phyloP scores from a whole-genome alignment of 2,888 invertebrate species.

The Scrobipalpa atriplicella region DNA sequence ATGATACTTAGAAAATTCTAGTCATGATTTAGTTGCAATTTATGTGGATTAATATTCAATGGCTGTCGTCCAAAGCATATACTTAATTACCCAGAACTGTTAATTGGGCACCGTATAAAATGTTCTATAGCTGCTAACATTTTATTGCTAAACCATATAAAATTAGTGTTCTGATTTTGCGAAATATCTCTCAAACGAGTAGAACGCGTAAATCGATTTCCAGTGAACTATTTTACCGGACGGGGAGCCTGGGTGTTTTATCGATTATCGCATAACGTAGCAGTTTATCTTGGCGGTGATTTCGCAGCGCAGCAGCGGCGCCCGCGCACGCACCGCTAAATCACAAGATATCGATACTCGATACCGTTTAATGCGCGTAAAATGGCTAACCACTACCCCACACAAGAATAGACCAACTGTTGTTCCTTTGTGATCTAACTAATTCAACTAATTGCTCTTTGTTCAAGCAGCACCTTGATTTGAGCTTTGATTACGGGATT shows the following conservation, averaged over 20 bases:
- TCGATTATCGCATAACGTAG: constrained; percentile 41
- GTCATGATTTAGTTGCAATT: background rate
- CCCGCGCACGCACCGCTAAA: constrained; percentile 54
- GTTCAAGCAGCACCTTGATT: constrained; percentile 26
- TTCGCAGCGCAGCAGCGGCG: constrained; percentile 42
- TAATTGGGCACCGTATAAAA: background rate
- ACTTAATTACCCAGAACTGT: background rate
- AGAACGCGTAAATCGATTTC: constrained; percentile 25
- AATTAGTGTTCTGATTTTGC: constrained; percentile 6
- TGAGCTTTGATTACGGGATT: constrained; percentile 26
- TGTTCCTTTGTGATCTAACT: constrained; percentile 28
- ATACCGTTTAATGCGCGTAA: constrained; percentile 49
- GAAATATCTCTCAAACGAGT: constrained; percentile 2
- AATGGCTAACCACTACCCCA: constrained; percentile 42
- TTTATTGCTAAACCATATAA: constrained; percentile 13
- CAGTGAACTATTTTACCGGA: constrained; percentile 34
- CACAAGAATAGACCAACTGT: constrained; percentile 11
- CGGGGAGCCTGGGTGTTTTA: constrained; percentile 39
- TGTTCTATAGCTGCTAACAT: constrained; percentile 4
- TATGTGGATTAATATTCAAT: background rate
- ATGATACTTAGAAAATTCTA: background rate
- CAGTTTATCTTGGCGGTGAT: constrained; percentile 48
- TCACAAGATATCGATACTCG: constrained; percentile 53
- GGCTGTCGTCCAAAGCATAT: background rate
- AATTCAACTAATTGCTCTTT: constrained; percentile 31